phyloP scores from a whole-genome alignment of 2,888 invertebrate genomes.

The Corythucha ciliata region DNA sequence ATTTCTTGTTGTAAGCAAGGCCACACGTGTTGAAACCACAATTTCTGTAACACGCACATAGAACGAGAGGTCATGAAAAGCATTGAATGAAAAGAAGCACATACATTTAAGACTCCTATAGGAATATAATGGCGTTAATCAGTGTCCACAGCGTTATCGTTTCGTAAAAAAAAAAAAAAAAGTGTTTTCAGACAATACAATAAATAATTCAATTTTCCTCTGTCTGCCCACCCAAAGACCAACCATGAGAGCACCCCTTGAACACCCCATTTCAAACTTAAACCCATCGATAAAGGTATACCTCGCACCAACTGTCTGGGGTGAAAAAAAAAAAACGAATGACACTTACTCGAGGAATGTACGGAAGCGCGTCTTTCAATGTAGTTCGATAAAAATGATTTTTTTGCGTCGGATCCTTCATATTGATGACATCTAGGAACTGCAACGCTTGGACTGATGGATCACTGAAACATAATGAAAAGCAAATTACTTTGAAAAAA shows the following conservation, averaged over 20 bases:
- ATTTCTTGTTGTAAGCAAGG: constrained; percentile 79
- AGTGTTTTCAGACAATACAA: not conserved
- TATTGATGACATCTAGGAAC: constrained; percentile 82
- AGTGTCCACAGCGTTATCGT: not conserved
- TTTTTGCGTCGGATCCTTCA: constrained; percentile 83
- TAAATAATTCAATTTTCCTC: no score
- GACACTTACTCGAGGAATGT: constrained; percentile 74
- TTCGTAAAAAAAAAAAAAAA: constrained; percentile 1
- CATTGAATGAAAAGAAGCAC: not conserved
- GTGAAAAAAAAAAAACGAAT: no score
- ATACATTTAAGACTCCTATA: not conserved
- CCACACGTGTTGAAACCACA: constrained; percentile 91
- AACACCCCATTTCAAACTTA: no score
- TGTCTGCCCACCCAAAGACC: no score
- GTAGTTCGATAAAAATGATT: constrained; percentile 81
- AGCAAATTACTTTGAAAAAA: no score
- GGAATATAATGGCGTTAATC: not conserved
- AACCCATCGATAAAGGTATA: no score
- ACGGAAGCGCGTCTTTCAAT: constrained; percentile 74
- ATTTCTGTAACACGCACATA: constrained; percentile 65
- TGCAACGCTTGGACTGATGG: constrained; percentile 85
- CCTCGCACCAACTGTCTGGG: no score
- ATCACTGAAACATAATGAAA: constrained; percentile 52
- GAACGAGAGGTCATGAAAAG: not conserved
- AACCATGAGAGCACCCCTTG: no score